Evolutionary conservation across 2,113 vertebrate species (phyloP), one percentile per base, ranked within the genome.

Genomic region (Riparia riparia): DNA sequence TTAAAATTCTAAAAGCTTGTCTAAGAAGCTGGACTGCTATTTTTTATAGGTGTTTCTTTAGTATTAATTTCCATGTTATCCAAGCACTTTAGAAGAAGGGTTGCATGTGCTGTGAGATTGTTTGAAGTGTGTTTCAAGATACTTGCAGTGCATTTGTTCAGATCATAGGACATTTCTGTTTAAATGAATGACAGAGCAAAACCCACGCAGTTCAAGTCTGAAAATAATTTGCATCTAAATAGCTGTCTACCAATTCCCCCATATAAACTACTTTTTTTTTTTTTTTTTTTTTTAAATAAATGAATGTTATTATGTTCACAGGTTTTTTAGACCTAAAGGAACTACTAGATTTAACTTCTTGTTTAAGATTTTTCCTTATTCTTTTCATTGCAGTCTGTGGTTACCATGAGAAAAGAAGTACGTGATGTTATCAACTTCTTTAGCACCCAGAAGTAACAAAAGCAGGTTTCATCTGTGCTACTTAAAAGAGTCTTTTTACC

Each of bases 121-220:
- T 72, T 82, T 83, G 42, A 81, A 86, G 19, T 83, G 32, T 86
- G 42, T 78, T 49, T 94, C 65, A 85, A 68, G 32, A 71, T 50
- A 87, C 41, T 79, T 68, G 58, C 6, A 61, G 14, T 49, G 34
- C 19, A 68, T 87, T 76, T 90, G 61, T 82, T 93, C 37, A 64
- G 10, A 80, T 15, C 5, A 69, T 4, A 53, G 70, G 70, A 84
- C 25, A 82, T 72, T 91, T 86, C 51, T 53, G 17, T 93, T 93
- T 89, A 87, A 85, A 69, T 54, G 50, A 93, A 82, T 26, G 61
- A 82, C 78, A 94, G 77, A 76, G 26, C 4, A 79, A 91, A 93
- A 49, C 45, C 69, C 34, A 95, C 2, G 0, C 25, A 72, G 37
- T 42, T 72, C 17, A 79, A 71, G 20, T 65, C n/a, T 94, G 58